Percentiles rank a stretch among this genome's conserved stretches.
phyloP scores from a whole-genome alignment of 1,140 invertebrate genomes.

The Laodelphax striatellus region DNA sequence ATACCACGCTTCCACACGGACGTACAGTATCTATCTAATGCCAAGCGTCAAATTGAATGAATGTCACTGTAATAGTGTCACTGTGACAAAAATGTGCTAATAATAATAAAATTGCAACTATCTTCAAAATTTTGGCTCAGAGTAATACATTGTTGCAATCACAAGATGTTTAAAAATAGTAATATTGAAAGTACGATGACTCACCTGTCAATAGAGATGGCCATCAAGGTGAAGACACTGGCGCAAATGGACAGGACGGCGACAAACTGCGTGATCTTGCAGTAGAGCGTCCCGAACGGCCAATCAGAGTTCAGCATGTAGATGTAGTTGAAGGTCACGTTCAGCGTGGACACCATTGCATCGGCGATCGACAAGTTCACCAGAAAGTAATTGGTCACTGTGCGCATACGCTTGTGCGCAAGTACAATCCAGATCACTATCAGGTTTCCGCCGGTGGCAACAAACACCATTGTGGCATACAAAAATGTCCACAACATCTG shows the following conservation, averaged over 20 bases:
- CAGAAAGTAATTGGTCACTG: constrained; percentile 91
- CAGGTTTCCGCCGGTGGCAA: constrained; percentile 84
- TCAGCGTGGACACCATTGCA: constrained; percentile 80
- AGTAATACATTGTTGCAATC: too few relatives aligned
- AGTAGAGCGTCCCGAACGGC: constrained; percentile 87
- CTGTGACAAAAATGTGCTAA: too few relatives aligned
- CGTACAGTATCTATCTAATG: too few relatives aligned
- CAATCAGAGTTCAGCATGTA: constrained; percentile 87
- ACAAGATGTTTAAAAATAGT: too few relatives aligned
- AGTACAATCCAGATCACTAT: constrained; percentile 94
- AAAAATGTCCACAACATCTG: constrained; percentile 74
- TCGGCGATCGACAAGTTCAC: constrained; percentile 91
- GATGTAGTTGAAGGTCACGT: constrained; percentile 87
- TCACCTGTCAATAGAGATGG: constrained; percentile 90
- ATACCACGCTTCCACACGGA: too few relatives aligned
- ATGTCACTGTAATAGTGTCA: too few relatives aligned
- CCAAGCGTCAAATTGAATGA: too few relatives aligned
- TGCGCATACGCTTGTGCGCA: constrained; percentile 82
- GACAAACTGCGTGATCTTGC: constrained; percentile 89
- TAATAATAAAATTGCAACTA: too few relatives aligned
- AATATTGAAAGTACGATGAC: neutral
- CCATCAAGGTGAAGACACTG: constrained; percentile 91
- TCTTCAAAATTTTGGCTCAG: too few relatives aligned
- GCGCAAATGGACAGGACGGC: constrained; percentile 82
- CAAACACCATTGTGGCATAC: constrained; percentile 77